Conservation (phyloP, 2,888 invertebrate genomes). For the Agrotis segetum region DNA sequence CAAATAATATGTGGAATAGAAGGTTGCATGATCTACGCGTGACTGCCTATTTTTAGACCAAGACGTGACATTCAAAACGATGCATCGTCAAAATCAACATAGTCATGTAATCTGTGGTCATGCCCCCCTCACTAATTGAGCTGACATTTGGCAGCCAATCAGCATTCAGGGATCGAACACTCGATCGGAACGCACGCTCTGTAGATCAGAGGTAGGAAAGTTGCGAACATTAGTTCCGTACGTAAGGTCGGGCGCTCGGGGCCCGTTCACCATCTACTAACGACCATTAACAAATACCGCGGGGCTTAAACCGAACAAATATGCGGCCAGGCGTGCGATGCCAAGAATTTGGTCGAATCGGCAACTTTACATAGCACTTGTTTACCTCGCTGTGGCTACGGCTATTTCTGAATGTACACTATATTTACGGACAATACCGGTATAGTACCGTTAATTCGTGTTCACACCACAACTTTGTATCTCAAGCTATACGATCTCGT, state of each 20-base stretch:
- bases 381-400: slow-evolving; percentile 81
- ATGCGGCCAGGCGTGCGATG: slow-evolving; percentile 80
- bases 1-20: not conserved
- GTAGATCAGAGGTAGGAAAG: slow-evolving; percentile 13
- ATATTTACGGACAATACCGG: slow-evolving; percentile 67
- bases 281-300: slow-evolving; percentile 76
- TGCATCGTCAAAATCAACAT: slow-evolving; percentile 44
- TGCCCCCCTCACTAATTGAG: slow-evolving; percentile 39
- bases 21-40: not conserved
- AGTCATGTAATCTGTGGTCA: too few species aligned
- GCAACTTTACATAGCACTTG: slow-evolving; percentile 82
- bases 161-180: slow-evolving; percentile 11
- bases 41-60: slow-evolving; percentile 28
- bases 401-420: slow-evolving; percentile 79
- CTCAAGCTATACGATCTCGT: slow-evolving; percentile 33
- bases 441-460: slow-evolving; percentile 71
- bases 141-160: slow-evolving; percentile 55
- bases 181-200: slow-evolving; percentile 30
- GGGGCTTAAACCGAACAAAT: slow-evolving; percentile 72
- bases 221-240: slow-evolving; percentile 32
- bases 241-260: slow-evolving; percentile 50
- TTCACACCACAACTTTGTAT: slow-evolving; percentile 61
- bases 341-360: slow-evolving; percentile 86
- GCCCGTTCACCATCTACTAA: slow-evolving; percentile 71
- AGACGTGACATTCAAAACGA: slow-evolving; percentile 32